These are phyloP conservation scores for Chaenodraco wilsoni DNA, from an alignment of 2,797 vertebrate genomes.

Conservation along the genomic window DNA sequence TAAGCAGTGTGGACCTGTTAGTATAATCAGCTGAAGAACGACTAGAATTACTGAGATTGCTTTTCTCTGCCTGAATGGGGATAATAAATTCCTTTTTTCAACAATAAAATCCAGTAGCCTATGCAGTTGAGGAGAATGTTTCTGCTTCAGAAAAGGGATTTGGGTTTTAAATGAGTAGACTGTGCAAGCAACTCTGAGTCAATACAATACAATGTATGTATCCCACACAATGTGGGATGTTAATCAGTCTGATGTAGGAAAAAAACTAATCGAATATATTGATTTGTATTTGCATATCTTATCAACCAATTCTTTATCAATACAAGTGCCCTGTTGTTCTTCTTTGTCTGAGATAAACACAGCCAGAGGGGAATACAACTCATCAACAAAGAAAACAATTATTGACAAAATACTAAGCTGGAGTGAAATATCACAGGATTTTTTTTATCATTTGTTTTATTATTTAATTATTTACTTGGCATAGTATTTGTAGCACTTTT, in stretches of 20 bases:
- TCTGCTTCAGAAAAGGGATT: not conserved
- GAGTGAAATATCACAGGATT: not conserved
- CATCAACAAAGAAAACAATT: not conserved
- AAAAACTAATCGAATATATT: not conserved
- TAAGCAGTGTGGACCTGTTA: not conserved
- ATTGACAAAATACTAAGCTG: not conserved
- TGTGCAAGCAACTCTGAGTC: too few species aligned
- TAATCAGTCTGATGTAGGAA: not conserved
- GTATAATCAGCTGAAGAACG: not conserved
- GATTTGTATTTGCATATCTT: not conserved
- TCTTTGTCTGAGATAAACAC: slow-evolving; percentile 3
- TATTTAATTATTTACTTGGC: not conserved
- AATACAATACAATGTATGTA: too few species aligned
- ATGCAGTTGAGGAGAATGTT: too few species aligned
- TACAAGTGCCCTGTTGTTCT: not conserved
- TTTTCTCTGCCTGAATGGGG: too few species aligned
- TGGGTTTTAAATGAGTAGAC: not conserved
- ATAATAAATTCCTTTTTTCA: not conserved
- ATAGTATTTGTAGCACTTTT: not conserved
- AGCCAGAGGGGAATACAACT: not conserved
- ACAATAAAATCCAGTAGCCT: too few species aligned
- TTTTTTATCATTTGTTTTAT: not conserved
- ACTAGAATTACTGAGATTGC: not conserved
- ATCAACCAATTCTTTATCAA: not conserved
- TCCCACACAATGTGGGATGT: not conserved